Percentiles rank a stretch among this genome's conserved stretches.
These are phyloP conservation scores for Platanista minor DNA, from an alignment of 2,113 vertebrate species.

Conservation along the genomic window DNA sequence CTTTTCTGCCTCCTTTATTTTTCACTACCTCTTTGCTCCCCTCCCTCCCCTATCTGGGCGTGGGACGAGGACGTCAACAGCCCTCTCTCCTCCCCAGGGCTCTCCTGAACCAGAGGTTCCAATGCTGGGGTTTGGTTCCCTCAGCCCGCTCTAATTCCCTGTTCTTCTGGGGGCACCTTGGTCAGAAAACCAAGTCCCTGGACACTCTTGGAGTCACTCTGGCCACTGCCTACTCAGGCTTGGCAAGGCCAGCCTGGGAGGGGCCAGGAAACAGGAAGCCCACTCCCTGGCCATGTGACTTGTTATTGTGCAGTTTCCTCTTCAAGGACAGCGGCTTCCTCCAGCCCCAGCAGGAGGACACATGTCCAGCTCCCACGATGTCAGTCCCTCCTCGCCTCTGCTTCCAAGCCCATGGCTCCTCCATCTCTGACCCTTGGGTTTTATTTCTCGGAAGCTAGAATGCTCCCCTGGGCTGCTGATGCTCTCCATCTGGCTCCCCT, in stretches of 20 bases:
- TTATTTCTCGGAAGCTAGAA: background rate
- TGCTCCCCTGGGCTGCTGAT: background rate
- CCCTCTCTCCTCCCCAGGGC: background rate
- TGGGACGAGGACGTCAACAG: background rate
- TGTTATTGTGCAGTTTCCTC: constrained; percentile 65
- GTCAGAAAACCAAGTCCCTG: background rate
- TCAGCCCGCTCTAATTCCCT: background rate
- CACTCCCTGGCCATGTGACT: constrained; percentile 44
- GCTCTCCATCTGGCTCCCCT: background rate
- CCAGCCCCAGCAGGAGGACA: background rate
- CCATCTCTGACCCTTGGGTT: background rate
- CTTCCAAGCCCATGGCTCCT: background rate
- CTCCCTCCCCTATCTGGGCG: background rate
- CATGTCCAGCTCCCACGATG: background rate
- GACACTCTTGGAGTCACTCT: background rate
- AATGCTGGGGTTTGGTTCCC: background rate
- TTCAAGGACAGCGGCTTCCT: constrained; percentile 3
- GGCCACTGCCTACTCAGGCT: background rate
- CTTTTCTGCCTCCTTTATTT: background rate
- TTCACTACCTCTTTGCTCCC: background rate
- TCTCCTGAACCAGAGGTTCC: background rate
- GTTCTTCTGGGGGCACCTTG: background rate
- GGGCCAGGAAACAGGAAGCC: constrained; percentile 60
- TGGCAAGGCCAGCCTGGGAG: constrained; percentile 27
- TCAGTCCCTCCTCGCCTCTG: background rate